These are phyloP conservation scores for Sceloporus undulatus DNA, from an alignment of 2,113 vertebrate species.

Conservation along the genomic window DNA sequence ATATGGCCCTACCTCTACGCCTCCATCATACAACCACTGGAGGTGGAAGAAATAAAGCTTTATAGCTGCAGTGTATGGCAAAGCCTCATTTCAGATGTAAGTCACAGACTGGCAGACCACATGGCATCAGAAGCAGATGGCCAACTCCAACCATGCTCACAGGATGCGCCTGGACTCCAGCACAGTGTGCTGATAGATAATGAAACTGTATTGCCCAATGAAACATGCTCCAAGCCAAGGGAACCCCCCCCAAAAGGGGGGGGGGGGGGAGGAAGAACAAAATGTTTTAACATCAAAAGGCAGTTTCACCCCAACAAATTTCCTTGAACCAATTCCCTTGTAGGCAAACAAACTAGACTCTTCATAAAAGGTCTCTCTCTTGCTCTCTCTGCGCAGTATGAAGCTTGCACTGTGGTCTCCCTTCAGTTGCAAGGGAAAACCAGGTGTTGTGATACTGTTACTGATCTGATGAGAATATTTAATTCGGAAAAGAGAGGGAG, in stretches of 20 bases:
- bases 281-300: neutral
- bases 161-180: neutral
- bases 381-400: neutral
- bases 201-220: neutral
- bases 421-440: neutral
- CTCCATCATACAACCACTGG: neutral
- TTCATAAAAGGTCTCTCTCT: neutral
- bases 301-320: neutral
- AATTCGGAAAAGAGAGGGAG: neutral
- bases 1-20: neutral
- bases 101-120: neutral
- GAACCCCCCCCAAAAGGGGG: too few species aligned
- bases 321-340: neutral
- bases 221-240: neutral
- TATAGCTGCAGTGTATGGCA: neutral
- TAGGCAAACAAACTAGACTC: neutral
- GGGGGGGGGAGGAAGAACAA: neutral
- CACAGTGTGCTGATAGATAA: neutral
- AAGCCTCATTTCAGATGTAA: neutral
- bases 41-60: neutral
- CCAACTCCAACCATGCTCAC: neutral
- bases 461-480: neutral
- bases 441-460: accelerated
- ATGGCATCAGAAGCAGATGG: neutral
- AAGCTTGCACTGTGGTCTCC: neutral